These are phyloP conservation scores for Leptodactylus fallax DNA, from an alignment of 2,797 vertebrate species.

Conservation along the genomic window DNA sequence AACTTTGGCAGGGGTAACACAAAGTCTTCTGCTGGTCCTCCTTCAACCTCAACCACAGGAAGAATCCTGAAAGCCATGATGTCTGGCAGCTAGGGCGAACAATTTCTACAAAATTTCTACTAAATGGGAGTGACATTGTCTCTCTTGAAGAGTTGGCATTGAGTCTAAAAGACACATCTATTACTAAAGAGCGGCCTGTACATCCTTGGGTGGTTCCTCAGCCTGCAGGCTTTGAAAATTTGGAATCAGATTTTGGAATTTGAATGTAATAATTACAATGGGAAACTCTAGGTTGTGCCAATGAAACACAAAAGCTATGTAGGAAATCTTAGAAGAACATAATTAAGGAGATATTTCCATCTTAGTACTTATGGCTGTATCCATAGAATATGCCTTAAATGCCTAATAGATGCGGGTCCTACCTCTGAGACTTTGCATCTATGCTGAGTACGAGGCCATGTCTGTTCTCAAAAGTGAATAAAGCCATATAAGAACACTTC, in stretches of 20 bases:
- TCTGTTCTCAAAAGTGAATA: too few relatives aligned
- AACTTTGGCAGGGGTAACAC: background rate
- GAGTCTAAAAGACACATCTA: background rate
- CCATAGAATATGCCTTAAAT: too few relatives aligned
- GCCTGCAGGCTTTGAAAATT: background rate
- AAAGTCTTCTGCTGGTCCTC: background rate
- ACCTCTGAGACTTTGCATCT: too few relatives aligned
- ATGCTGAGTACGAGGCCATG: too few relatives aligned
- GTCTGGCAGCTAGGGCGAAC: background rate
- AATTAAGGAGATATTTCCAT: too few relatives aligned
- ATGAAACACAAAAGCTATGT: too few relatives aligned
- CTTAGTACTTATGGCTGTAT: too few relatives aligned
- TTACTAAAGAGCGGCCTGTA: background rate
- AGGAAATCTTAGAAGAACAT: too few relatives aligned
- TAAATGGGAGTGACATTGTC: background rate
- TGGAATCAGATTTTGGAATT: background rate
- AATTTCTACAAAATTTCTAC: background rate
- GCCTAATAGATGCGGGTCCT: too few relatives aligned
- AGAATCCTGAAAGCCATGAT: too few relatives aligned
- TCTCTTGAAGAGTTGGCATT: background rate
- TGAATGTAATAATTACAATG: background rate
- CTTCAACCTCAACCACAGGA: background rate
- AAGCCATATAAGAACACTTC: too few relatives aligned
- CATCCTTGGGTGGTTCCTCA: background rate
- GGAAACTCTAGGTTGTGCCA: too few relatives aligned